Percentiles rank a stretch among this genome's conserved stretches.
These are phyloP conservation scores for Heteromurus nitidus DNA, from an alignment of 2,888 invertebrate genomes.

Conservation along the genomic window DNA sequence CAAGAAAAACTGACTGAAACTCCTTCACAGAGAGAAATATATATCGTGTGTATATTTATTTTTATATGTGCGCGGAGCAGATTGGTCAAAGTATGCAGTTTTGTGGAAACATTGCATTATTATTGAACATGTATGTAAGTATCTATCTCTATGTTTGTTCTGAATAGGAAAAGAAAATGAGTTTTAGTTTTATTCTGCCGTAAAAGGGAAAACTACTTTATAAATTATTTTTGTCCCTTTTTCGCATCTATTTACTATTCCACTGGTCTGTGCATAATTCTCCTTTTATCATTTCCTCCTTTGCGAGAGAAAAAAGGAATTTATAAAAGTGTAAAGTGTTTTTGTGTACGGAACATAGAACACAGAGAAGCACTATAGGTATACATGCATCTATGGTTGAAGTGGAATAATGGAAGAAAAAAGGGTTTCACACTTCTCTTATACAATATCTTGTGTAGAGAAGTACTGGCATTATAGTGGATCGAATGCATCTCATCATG, in stretches of 20 bases:
- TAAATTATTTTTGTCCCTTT: conserved; percentile 46
- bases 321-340: too few relatives aligned
- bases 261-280: conserved; percentile 37
- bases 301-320: neutral
- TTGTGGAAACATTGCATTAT: too few relatives aligned
- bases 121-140: too few relatives aligned
- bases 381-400: too few relatives aligned
- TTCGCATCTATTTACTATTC: conserved; percentile 5
- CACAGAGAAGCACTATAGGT: too few relatives aligned
- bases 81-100: too few relatives aligned
- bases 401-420: conserved; percentile 7
- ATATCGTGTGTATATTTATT: too few relatives aligned
- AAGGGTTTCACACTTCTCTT: conserved; percentile 12
- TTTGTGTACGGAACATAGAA: conserved; percentile 3
- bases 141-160: too few relatives aligned
- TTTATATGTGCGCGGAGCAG: too few relatives aligned
- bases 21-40: neutral
- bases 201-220: conserved; percentile 54
- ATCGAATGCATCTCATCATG: too few relatives aligned
- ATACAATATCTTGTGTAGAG: neutral
- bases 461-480: too few relatives aligned
- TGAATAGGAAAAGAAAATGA: conserved; percentile 26
- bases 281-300: conserved; percentile 33
- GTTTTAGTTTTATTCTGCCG: conserved; percentile 43
- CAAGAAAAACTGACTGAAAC: neutral